Evolutionary conservation across 2,888 invertebrate species (phyloP).

Genomic region (Drosophila koepferae): DNA sequence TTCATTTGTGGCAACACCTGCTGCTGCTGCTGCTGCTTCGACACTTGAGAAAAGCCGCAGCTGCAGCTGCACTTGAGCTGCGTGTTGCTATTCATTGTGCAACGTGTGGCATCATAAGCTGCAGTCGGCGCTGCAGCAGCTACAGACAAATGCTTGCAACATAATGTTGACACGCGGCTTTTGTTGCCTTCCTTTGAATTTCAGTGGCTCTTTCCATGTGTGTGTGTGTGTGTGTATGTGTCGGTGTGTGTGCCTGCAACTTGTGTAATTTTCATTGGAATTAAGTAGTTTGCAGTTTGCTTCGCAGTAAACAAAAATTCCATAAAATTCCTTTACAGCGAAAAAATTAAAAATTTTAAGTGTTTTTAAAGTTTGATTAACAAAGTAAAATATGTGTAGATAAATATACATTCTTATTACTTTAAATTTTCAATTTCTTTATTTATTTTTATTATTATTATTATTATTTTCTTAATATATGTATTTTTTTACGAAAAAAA

Average conservation of each 20-base stretch:
- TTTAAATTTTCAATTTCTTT: too few relatives aligned
- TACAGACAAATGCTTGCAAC: conserved; percentile 29
- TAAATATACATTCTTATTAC: too few relatives aligned
- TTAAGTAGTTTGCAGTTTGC: neutral
- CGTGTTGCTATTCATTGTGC: conserved; percentile 43
- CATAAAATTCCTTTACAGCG: neutral
- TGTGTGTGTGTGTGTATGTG: neutral
- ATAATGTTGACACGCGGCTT: conserved; percentile 44
- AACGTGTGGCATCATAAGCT: conserved; percentile 57
- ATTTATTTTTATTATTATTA: too few relatives aligned
- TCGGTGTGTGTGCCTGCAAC: neutral
- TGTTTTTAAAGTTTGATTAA: too few relatives aligned
- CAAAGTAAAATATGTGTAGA: neutral
- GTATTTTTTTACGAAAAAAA: too few relatives aligned
- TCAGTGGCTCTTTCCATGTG: neutral
- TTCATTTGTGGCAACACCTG: conserved; percentile 28
- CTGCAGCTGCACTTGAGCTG: conserved; percentile 57
- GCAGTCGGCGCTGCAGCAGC: conserved; percentile 31
- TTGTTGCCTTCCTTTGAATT: conserved; percentile 4
- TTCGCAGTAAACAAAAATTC: neutral
- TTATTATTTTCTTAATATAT: too few relatives aligned
- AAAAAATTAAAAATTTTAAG: too few relatives aligned
- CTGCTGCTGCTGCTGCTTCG: conserved; percentile 4
- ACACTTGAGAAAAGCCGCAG: conserved; percentile 48
- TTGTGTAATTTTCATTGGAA: neutral